phyloP scores from a whole-genome alignment of 1,140 invertebrate genomes.

The Diploscapter pachys region DNA sequence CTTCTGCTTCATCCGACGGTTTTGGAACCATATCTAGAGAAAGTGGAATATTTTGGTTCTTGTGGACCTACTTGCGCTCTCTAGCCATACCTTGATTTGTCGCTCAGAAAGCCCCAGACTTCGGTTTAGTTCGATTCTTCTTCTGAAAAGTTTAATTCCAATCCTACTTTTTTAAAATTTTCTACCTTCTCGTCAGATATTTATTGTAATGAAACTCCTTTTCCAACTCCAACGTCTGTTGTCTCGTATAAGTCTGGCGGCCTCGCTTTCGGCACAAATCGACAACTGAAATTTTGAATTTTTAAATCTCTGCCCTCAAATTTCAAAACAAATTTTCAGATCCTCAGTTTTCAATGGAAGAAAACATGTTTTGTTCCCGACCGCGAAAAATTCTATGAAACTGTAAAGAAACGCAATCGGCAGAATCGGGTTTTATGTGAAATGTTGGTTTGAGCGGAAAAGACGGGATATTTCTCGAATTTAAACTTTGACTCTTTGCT shows the following conservation, averaged over 20 bases:
- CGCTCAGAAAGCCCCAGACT: constrained; percentile 87
- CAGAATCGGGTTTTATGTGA: too few species aligned
- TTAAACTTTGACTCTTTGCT: too few species aligned
- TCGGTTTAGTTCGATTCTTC: constrained; percentile 84
- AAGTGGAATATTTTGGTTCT: neutral
- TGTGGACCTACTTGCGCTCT: constrained; percentile 9
- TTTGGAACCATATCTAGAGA: constrained; percentile 36
- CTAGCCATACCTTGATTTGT: constrained; percentile 76
- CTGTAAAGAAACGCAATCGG: too few species aligned
- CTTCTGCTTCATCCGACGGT: constrained; percentile 57
- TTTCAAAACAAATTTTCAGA: neutral
- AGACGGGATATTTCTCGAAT: too few species aligned
- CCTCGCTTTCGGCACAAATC: constrained; percentile 26
- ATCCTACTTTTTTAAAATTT: neutral
- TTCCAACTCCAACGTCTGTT: constrained; percentile 86
- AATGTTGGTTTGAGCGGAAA: too few species aligned
- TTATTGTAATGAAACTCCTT: constrained; percentile 94
- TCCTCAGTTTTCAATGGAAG: neutral
- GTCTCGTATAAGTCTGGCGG: constrained; percentile 34
- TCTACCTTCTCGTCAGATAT: constrained; percentile 90
- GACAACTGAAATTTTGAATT: constrained; percentile 1
- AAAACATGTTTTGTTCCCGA: neutral
- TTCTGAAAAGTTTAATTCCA: constrained; percentile 7
- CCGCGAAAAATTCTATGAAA: too few species aligned
- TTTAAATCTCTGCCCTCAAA: neutral